A percentile compares a stretch with the other conserved stretches of the same genome.
Evolutionary conservation across 2,888 invertebrate species (phyloP).

Genomic region (Diogma glabrata): DNA sequence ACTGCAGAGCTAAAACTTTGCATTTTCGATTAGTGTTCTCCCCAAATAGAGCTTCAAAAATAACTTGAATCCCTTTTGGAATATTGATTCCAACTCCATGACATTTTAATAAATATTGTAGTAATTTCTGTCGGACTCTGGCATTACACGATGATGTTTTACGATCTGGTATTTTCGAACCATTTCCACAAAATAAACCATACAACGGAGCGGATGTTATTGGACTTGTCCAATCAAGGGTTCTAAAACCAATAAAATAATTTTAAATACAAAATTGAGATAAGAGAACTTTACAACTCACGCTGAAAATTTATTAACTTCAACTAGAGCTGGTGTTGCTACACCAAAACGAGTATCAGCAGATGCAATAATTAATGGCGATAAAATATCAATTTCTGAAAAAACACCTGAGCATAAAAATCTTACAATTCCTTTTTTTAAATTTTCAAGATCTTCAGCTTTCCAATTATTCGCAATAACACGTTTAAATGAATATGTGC

Average conservation of each 20-base stretch:
- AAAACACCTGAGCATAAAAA: slow-evolving; percentile 72
- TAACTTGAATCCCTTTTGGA: slow-evolving; percentile 75
- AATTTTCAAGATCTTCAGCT: slow-evolving; percentile 71
- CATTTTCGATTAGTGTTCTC: slow-evolving; percentile 71
- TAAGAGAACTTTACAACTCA: slow-evolving; percentile 26
- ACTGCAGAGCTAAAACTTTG: slow-evolving; percentile 68
- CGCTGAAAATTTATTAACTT: slow-evolving; percentile 67
- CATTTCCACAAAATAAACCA: slow-evolving; percentile 47
- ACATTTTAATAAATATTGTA: slow-evolving; percentile 68
- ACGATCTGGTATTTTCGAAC: slow-evolving; percentile 48
- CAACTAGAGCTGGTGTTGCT: slow-evolving; percentile 75
- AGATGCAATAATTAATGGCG: slow-evolving; percentile 72
- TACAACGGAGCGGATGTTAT: slow-evolving; percentile 64
- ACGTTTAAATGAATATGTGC: slow-evolving; percentile 61
- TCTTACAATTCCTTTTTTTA: slow-evolving; percentile 67
- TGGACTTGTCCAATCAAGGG: slow-evolving; percentile 65
- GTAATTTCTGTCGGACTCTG: slow-evolving; percentile 70
- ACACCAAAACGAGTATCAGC: slow-evolving; percentile 84
- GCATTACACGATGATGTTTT: slow-evolving; percentile 70
- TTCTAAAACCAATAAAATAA: slow-evolving; percentile 36
- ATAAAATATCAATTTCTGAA: slow-evolving; percentile 56
- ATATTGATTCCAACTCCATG: slow-evolving; percentile 59
- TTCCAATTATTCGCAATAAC: slow-evolving; percentile 60
- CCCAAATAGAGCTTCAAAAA: slow-evolving; percentile 81
- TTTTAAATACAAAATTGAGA: not conserved